Base-by-base conservation (phyloP, 2,888 invertebrate genomes). In the Acanthosepion pharaonis region DNA sequence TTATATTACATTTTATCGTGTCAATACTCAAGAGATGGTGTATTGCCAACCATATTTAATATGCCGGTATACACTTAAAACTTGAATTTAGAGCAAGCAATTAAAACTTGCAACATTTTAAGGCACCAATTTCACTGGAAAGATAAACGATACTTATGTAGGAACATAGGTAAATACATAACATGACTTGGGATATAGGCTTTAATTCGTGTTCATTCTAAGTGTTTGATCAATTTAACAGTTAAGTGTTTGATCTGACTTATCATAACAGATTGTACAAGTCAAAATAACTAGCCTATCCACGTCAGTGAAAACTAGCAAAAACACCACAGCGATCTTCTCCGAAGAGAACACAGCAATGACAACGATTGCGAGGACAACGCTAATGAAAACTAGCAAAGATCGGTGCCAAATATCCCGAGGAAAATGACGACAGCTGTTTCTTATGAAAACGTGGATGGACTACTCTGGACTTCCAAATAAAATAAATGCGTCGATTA, bases 401-500 rank as follows among this genome's bases (percentile, higher is more conserved):
- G 78, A 78, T 78, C 78, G n/a, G n/a, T 78, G n/a, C 78, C n/a
- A 78, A 23, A 78, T 78, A 78, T n/a, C 78, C 78, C 11, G n/a
- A 78, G n/a, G 78, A 78, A n/a, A 33, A 78, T n/a, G n/a, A 78
- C n/a, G 15, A 33, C 33, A 78, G 78, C 78, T 78, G 78, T 78
- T 33, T 18, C n/a, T 78, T 2, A 33, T n/a, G n/a, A 78, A 78
- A 78, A 78, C 33, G n/a, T 78, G 78, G n/a, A 78, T 78, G 33
- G n/a, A 33, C 15, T 33, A 42, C 33, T 78, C 20, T 23, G 78
- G 78, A 78, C 33, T 33, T 33, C 4, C 33, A n/a, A 2, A n/a
- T 78, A 78, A 78, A 78, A 78, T 64, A n/a, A 33, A 78, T 78
- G 78, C n/a, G 78, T 33, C 78, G 78, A 78, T 78, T 78, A 78